Evolutionary conservation across 2,797 vertebrate species (phyloP).

Genomic region (Spondyliosoma cantharus): DNA sequence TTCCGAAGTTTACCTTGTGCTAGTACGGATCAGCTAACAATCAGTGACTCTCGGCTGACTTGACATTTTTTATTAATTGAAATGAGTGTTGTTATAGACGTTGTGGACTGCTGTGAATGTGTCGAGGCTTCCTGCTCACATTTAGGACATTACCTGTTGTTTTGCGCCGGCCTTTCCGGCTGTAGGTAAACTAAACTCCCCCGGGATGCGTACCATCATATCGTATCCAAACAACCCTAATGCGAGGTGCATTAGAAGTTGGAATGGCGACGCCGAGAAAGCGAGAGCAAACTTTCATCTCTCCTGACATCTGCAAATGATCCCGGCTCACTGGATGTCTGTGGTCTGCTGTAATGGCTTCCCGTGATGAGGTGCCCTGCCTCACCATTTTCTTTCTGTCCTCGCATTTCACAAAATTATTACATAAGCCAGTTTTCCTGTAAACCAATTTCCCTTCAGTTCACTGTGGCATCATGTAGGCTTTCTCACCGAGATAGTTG

Average conservation of each 20-base stretch:
- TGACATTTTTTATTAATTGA: background rate
- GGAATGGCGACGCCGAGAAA: constrained; percentile 7
- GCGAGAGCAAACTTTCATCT: constrained; percentile 32
- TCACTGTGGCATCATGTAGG: background rate
- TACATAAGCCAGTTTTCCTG: background rate
- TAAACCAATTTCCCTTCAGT: constrained; percentile 1
- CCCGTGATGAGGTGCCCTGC: constrained; percentile 26
- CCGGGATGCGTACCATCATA: background rate
- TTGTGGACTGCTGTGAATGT: background rate
- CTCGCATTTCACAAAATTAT: constrained; percentile 17
- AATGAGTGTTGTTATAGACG: background rate
- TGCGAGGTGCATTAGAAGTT: constrained; percentile 19
- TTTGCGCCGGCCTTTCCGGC: background rate
- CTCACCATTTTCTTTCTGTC: constrained; percentile 13
- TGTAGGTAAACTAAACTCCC: background rate
- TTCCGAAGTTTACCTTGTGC: too few species aligned
- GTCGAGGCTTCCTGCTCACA: background rate
- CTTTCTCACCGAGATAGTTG: background rate
- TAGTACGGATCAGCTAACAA: background rate
- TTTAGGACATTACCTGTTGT: background rate
- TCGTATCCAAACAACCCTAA: background rate
- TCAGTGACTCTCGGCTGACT: background rate
- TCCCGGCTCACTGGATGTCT: constrained; percentile 4
- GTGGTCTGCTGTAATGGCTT: constrained; percentile 29
- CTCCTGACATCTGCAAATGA: constrained; percentile 22